Percentiles rank a stretch among this genome's conserved stretches.
Conservation (phyloP, 1,140 invertebrate species). For the Dermatophagoides farinae region DNA sequence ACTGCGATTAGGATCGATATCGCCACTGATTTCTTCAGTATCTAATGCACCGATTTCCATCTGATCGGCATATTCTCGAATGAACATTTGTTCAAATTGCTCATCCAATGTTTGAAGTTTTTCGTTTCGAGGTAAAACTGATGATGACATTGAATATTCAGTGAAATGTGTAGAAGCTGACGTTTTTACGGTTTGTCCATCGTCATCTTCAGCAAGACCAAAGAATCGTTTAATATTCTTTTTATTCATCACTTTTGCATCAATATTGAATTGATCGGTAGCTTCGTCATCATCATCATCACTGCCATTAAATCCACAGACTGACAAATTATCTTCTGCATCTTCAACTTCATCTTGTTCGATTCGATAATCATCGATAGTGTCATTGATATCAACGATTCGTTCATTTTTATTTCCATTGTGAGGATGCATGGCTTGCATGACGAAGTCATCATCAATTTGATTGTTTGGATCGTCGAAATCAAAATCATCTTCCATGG, state of each 20-base stretch:
- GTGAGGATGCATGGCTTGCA: conserved; percentile 10
- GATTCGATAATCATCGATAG: too few species aligned
- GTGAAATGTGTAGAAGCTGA: conserved; percentile 42
- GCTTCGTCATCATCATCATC: conserved; percentile 11
- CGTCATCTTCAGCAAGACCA: conserved; percentile 2
- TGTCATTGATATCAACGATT: neutral
- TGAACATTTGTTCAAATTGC: conserved; percentile 45
- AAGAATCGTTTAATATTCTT: conserved; percentile 7
- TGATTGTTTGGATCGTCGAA: conserved; percentile 57
- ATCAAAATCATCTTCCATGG: conserved; percentile 77
- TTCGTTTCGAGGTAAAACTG: conserved; percentile 64
- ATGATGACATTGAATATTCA: conserved; percentile 80
- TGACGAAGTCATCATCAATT: conserved; percentile 39
- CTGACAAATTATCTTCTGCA: conserved; percentile 2
- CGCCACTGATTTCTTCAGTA: conserved; percentile 8
- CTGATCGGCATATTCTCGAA: conserved; percentile 47
- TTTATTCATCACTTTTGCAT: neutral
- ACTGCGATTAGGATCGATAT: conserved; percentile 7
- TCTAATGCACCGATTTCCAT: conserved; percentile 59
- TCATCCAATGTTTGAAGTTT: conserved; percentile 54
- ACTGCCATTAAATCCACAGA: neutral
- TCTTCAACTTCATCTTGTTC: neutral
- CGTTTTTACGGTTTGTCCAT: neutral
- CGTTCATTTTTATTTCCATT: neutral
- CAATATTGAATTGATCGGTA: neutral